A percentile compares a stretch with the other conserved stretches of the same genome.
Conservation (phyloP, 2,113 vertebrate genomes). For the Cettia cetti region DNA sequence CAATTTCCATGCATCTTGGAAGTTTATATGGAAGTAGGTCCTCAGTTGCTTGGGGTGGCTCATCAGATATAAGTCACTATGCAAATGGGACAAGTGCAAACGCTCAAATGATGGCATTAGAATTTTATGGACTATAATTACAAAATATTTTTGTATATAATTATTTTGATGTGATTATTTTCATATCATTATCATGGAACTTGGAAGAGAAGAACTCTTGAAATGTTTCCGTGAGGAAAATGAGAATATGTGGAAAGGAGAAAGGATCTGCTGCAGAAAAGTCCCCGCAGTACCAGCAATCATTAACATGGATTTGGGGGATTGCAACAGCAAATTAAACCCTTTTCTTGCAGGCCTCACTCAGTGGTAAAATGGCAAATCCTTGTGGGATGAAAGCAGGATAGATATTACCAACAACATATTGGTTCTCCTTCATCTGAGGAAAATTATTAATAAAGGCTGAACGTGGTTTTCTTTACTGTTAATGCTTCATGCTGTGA, state of each 20-base stretch:
- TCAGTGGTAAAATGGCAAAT: background rate
- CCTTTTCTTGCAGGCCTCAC: background rate
- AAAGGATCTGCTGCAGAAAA: background rate
- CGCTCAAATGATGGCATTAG: background rate
- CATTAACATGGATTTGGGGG: background rate
- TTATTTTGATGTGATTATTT: background rate
- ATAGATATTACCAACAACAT: background rate
- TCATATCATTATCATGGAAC: background rate
- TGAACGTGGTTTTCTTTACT: background rate
- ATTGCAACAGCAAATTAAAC: background rate
- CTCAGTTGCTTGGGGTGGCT: background rate
- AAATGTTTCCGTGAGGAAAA: background rate
- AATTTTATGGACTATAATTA: background rate
- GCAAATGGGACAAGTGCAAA: background rate
- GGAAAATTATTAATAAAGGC: background rate
- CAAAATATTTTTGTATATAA: background rate
- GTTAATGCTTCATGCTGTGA: background rate
- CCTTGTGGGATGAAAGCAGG: background rate
- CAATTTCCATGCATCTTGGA: background rate
- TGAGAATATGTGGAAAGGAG: background rate
- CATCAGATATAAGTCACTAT: background rate
- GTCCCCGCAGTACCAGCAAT: background rate
- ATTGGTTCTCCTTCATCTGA: background rate
- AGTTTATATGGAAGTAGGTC: constrained; percentile 27
- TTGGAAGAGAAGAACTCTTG: background rate